These are phyloP conservation scores for Lepidurus apus DNA, from an alignment of 1,140 invertebrate genomes.

Conservation along the genomic window DNA sequence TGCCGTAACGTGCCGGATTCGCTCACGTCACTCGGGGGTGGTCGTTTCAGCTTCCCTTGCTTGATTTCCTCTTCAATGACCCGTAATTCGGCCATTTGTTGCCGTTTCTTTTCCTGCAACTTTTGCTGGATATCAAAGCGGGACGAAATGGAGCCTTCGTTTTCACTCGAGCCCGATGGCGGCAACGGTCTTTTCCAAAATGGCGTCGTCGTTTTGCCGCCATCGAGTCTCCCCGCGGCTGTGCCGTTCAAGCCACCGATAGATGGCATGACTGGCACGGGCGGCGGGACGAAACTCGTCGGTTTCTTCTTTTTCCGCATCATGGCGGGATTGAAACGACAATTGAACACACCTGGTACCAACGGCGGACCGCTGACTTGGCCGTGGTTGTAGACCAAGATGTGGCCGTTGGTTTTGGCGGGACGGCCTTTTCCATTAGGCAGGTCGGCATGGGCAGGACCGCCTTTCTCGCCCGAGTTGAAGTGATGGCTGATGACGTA, in stretches of 20 bases:
- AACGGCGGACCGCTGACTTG: constrained; percentile 37
- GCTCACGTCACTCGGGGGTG: constrained; percentile 45
- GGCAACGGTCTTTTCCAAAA: constrained; percentile 74
- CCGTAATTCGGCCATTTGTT: constrained; percentile 72
- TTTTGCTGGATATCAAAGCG: constrained; percentile 80
- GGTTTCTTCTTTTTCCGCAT: constrained; percentile 85
- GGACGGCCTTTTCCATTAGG: not conserved
- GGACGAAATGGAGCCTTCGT: constrained; percentile 66
- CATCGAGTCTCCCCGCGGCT: constrained; percentile 1
- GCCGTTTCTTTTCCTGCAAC: constrained; percentile 79
- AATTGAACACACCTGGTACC: constrained; percentile 82
- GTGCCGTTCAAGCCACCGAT: constrained; percentile 18
- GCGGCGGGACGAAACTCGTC: constrained; percentile 75
- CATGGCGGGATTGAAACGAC: constrained; percentile 69
- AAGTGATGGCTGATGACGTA: constrained; percentile 34
- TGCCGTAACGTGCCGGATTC: constrained; percentile 44
- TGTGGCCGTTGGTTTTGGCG: constrained; percentile 31
- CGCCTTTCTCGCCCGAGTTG: constrained; percentile 15
- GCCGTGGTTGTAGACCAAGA: constrained; percentile 13
- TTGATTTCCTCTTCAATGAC: constrained; percentile 72
- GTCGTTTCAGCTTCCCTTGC: constrained; percentile 65
- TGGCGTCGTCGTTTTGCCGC: constrained; percentile 51
- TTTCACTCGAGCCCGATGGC: constrained; percentile 57
- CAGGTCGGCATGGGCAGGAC: not conserved
- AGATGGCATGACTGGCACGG: constrained; percentile 44